Conservation (phyloP, 2,113 vertebrate species). For the Bathybates hornii region DNA sequence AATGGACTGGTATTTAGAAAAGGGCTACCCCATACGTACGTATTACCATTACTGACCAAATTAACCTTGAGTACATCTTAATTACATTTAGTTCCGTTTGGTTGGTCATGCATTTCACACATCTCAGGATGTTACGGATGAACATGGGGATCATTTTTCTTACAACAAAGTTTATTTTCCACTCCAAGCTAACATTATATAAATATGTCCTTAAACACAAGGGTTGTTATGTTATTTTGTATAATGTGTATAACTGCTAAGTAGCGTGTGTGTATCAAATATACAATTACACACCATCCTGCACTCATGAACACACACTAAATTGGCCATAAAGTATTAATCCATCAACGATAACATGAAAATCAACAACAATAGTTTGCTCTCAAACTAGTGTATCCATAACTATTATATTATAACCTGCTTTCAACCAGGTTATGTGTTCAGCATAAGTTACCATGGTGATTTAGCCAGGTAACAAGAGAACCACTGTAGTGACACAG, state of each 20-base stretch:
- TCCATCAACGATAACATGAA: not conserved
- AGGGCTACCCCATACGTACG: constrained; percentile 86
- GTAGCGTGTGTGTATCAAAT: not conserved
- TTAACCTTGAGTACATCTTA: constrained; percentile 97
- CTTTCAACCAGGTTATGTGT: not conserved
- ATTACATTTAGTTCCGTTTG: constrained; percentile 99
- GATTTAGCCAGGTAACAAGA: not conserved
- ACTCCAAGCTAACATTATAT: not conserved
- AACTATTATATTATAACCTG: not conserved
- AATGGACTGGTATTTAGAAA: constrained; percentile 99
- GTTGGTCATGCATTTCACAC: constrained; percentile 88
- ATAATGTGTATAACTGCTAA: not conserved
- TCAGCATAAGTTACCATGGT: not conserved
- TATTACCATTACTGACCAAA: constrained; percentile 98
- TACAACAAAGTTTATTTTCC: constrained; percentile 19
- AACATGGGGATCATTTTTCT: constrained; percentile 44
- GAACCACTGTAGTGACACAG: not conserved
- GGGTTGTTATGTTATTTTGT: not conserved
- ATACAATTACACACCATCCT: not conserved
- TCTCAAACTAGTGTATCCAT: not conserved
- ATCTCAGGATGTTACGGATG: constrained; percentile 79
- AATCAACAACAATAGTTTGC: not conserved
- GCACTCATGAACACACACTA: not conserved
- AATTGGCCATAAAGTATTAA: not conserved
- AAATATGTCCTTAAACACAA: not conserved